phyloP scores from a whole-genome alignment of 2,113 vertebrate genomes.

The Lamprotornis superbus region DNA sequence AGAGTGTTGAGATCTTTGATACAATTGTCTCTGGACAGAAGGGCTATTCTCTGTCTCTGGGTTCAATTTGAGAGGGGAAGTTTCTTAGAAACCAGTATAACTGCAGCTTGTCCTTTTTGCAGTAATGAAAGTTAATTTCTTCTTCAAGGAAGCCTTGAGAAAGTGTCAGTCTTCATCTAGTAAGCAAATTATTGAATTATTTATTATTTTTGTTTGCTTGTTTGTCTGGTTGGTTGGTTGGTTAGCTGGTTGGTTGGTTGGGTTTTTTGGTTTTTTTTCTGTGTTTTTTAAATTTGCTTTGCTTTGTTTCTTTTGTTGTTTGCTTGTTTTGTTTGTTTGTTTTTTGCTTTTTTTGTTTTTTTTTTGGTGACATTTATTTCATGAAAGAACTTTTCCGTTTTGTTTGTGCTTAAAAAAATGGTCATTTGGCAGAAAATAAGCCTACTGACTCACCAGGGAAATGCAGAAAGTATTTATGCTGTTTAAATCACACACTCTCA shows the following conservation, averaged over 20 bases:
- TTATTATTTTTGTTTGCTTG: neutral
- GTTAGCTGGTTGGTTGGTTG: too few relatives aligned
- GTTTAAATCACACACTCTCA: neutral
- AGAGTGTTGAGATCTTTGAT: neutral
- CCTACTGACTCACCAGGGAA: neutral
- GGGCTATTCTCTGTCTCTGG: neutral
- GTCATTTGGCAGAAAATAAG: neutral
- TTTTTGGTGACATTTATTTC: neutral
- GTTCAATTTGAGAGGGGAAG: neutral
- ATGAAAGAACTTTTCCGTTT: neutral
- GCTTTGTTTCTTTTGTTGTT: too few relatives aligned
- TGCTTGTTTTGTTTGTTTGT: neutral
- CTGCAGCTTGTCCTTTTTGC: neutral
- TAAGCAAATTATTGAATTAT: neutral
- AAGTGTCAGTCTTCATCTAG: neutral
- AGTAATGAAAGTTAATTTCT: neutral
- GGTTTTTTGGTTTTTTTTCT: too few relatives aligned
- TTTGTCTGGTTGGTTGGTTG: neutral
- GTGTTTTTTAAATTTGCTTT: neutral
- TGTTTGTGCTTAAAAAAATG: neutral
- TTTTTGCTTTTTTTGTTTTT: neutral
- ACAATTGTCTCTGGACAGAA: neutral
- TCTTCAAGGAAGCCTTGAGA: neutral
- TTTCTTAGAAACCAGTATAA: neutral
- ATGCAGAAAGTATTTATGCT: neutral